phyloP scores from a whole-genome alignment of 2,797 vertebrate genomes.

The Mionectes olivaceus region DNA sequence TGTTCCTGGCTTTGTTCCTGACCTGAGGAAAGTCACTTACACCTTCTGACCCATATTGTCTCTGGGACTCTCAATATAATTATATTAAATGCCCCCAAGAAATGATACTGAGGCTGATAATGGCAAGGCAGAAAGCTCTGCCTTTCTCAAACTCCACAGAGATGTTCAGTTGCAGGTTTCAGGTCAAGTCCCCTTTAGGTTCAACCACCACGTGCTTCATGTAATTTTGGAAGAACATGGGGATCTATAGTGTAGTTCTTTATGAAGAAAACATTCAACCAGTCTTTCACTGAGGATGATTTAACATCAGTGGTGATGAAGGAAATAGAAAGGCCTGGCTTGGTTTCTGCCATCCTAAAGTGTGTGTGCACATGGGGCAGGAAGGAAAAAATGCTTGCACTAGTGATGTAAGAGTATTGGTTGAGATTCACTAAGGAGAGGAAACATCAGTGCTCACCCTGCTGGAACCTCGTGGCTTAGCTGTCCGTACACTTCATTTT shows the following conservation, averaged over 20 bases:
- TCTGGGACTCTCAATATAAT: constrained; percentile 44
- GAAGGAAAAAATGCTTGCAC: neutral
- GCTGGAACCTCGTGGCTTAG: neutral
- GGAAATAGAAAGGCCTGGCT: neutral
- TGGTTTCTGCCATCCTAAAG: neutral
- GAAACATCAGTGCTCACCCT: neutral
- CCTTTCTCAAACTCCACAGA: neutral
- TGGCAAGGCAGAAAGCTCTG: neutral
- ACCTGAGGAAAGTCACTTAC: constrained; percentile 22
- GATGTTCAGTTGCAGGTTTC: constrained; percentile 6
- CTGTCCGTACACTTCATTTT: neutral
- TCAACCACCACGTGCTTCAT: rapidly evolving
- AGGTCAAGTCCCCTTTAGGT: constrained; percentile 19
- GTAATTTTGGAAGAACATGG: neutral
- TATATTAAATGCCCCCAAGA: constrained; percentile 47
- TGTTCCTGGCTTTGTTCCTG: neutral
- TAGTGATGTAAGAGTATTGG: neutral
- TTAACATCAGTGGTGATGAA: neutral
- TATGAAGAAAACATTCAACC: neutral
- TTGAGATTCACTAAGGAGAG: neutral
- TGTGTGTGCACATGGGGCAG: neutral
- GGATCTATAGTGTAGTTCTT: neutral
- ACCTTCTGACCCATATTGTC: constrained; percentile 36
- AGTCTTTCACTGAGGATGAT: neutral
- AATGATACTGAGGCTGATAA: neutral